A percentile compares a stretch with the other conserved stretches of the same genome.
These are phyloP conservation scores for Drosophila lacteicornis DNA, from an alignment of 1,140 invertebrate species.

Conservation along the genomic window DNA sequence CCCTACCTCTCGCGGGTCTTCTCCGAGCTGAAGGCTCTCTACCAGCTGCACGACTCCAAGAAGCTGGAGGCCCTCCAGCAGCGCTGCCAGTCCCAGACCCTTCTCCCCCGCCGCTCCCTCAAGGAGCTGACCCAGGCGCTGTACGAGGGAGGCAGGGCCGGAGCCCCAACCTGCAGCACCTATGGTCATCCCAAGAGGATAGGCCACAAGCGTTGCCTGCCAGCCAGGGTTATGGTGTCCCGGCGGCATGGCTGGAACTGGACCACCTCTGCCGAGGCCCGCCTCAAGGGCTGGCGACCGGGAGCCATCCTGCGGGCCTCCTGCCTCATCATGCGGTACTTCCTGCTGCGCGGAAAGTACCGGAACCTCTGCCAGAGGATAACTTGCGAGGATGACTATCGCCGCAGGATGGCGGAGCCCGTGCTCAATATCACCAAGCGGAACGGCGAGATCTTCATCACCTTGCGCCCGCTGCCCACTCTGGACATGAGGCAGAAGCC, in stretches of 20 bases:
- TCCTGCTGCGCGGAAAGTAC: conserved; percentile 35
- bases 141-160: not conserved
- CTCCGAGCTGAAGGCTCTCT: conserved; percentile 64
- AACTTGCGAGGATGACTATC: not conserved
- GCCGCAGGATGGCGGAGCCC: conserved; percentile 12
- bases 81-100: conserved; percentile 21
- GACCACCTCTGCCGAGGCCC: conserved; percentile 33
- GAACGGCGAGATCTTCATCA: conserved; percentile 69
- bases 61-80: conserved; percentile 2
- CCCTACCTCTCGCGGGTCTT: conserved; percentile 71
- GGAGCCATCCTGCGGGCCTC: conserved; percentile 64
- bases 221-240: conserved; percentile 30
- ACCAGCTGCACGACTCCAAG: conserved; percentile 56
- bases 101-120: not conserved
- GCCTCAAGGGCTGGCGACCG: conserved; percentile 65
- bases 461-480: conserved; percentile 53
- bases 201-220: conserved; percentile 57
- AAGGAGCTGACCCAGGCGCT: not conserved
- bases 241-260: conserved; percentile 76
- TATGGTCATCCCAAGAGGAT: not conserved
- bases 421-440: conserved; percentile 67
- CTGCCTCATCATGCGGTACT: conserved; percentile 68
- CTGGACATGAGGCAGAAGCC: conserved; percentile 56
- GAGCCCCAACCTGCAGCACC: not conserved
- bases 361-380: conserved; percentile 24